Percentiles rank a stretch among this genome's conserved stretches.
phyloP scores from a whole-genome alignment of 2,888 invertebrate genomes.

The Shargacucullia verbasci region DNA sequence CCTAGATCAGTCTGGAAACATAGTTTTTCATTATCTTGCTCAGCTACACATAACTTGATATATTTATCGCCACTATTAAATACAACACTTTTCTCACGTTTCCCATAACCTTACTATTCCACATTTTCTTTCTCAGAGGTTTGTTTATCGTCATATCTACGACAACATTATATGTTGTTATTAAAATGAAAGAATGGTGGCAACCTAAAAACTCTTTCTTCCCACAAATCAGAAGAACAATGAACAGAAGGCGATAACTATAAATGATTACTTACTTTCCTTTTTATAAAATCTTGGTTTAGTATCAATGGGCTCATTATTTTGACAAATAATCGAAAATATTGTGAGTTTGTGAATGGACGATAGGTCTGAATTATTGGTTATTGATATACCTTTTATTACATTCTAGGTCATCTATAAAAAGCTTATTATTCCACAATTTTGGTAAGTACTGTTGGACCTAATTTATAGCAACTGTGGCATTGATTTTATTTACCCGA shows the following conservation, averaged over 20 bases:
- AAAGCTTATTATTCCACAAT: too few relatives aligned
- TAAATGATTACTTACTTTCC: constrained; percentile 37
- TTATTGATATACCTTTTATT: neutral
- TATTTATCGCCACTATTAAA: constrained; percentile 7
- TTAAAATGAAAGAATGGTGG: constrained; percentile 40
- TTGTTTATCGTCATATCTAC: constrained; percentile 36
- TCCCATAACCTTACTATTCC: constrained; percentile 2
- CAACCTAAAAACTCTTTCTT: constrained; percentile 34
- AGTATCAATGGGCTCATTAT: constrained; percentile 28
- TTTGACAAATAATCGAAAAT: constrained; percentile 31
- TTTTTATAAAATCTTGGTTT: constrained; percentile 29
- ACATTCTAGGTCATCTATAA: neutral
- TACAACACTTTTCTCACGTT: constrained; percentile 22
- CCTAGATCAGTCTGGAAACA: neutral
- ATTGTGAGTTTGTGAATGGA: neutral
- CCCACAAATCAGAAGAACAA: constrained; percentile 38
- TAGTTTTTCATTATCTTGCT: neutral
- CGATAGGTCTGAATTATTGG: neutral
- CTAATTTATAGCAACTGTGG: too few relatives aligned
- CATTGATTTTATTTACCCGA: too few relatives aligned
- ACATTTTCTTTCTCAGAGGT: constrained; percentile 37
- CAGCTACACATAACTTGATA: constrained; percentile 4
- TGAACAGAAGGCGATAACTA: constrained; percentile 26
- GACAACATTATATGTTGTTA: constrained; percentile 32
- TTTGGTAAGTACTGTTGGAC: too few relatives aligned